Evolutionary conservation across 2,113 vertebrate species (phyloP).

Genomic region (Suricata suricatta): DNA sequence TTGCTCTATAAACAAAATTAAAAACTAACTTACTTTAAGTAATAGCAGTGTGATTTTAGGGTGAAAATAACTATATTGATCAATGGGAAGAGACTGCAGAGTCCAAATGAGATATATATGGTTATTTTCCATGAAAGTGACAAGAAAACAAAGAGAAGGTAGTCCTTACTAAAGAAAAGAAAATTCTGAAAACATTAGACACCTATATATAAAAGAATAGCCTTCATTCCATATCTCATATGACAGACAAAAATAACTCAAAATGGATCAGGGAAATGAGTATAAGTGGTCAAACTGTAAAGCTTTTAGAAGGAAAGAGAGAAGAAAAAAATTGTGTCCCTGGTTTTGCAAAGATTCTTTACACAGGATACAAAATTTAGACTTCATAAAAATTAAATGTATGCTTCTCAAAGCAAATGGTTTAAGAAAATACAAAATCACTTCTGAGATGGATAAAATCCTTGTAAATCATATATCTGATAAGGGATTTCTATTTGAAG

Average conservation of each 20-base stretch:
- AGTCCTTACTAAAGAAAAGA: neutral
- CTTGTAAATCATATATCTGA: neutral
- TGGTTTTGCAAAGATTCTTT: neutral
- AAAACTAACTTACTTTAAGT: neutral
- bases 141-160: neutral
- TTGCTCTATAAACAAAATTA: neutral
- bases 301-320: neutral
- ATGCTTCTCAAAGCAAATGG: neutral
- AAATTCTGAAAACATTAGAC: neutral
- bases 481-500: neutral
- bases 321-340: neutral
- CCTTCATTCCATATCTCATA: neutral
- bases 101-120: neutral
- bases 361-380: neutral
- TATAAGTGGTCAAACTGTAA: neutral
- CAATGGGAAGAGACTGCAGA: neutral
- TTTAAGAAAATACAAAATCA: neutral
- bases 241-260: neutral
- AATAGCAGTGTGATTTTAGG: neutral
- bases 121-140: neutral
- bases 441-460: neutral
- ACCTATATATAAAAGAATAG: neutral
- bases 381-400: neutral
- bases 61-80: neutral
- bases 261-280: neutral